Evolutionary conservation across 2,113 vertebrate genomes (phyloP), one percentile per base, ranked within the genome.

Genomic region (Brienomyrus longianalis): DNA sequence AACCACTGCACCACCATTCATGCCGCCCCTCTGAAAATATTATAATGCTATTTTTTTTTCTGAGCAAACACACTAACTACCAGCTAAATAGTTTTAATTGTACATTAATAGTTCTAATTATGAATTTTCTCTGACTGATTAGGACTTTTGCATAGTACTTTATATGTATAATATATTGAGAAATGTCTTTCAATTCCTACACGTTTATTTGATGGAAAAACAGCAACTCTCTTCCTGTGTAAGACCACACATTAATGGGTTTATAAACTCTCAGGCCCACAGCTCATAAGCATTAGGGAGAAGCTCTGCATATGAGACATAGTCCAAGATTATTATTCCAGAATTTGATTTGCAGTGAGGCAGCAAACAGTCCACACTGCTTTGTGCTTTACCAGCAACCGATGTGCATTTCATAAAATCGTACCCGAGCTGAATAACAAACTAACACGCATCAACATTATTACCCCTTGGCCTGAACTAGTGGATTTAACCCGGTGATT

Each of bases 401-500:
- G 23, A 52, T 27, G 83, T 51, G 80, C 48, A 83, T 88, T 70
- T 74, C 50, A 89, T 89, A 84, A 83, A 89, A 59, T 43, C 27
- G 11, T 27, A 47, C 45, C 31, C 50, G 43, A 83, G 11, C 39
- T 15, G 74, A 80, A 80, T 80, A 80, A 80, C 74, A 80, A 80
- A 80, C 74, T 17, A 35, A 39, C 31, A 80, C 59, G 13, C 19
- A 62, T 62, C 51, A 17, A 54, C 62, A 70, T 31, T 31, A 70
- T 31, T 70, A 70, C n/a, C 62, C 74, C 74, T 80, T 43, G 35
- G 5, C 74, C 74, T 43, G 35, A 80, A 80, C 74, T 39, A 17
- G 48, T 47, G 48, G 47, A 45, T 80, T 89, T 89, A 35, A 77
- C 88, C 92, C 92, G 17, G 66, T 90, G 90, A 88, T 92, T 88